Evolutionary conservation across 1,140 invertebrate genomes (phyloP).

Genomic region (Drosophila malerkotliana): DNA sequence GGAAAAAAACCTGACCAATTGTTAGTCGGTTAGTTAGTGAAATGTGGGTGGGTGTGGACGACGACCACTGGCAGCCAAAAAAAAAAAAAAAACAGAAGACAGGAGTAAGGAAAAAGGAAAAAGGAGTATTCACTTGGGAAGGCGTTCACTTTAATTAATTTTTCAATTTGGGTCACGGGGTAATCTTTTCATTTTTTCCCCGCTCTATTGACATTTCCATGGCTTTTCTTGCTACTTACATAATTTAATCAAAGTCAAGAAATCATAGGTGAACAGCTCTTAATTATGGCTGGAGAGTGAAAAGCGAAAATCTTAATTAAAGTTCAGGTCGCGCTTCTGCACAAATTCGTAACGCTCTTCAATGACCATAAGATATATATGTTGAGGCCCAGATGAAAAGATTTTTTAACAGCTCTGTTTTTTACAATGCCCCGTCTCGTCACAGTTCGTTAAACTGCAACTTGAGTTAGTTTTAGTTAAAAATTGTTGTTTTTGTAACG

Average conservation of each 20-base stretch:
- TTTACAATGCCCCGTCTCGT: constrained; percentile 20
- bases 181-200: constrained; percentile 28
- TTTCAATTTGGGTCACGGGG: constrained; percentile 67
- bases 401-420: constrained; percentile 25
- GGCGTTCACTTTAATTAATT: constrained; percentile 81
- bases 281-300: constrained; percentile 58
- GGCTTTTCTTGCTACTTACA: constrained; percentile 44
- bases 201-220: constrained; percentile 44
- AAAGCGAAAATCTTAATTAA: constrained; percentile 61
- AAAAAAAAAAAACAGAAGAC: constrained; percentile 4
- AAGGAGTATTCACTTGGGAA: constrained; percentile 11
- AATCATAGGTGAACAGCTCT: constrained; percentile 37
- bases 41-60: constrained; percentile 68
- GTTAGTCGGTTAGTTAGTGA: constrained; percentile 72
- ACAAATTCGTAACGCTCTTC: constrained; percentile 59
- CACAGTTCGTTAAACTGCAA: constrained; percentile 60
- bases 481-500: constrained; percentile 20
- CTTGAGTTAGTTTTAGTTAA: constrained; percentile 41
- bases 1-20: constrained; percentile 65
- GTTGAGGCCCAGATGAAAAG: constrained; percentile 25
- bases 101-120: constrained; percentile 25
- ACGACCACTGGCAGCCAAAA: constrained; percentile 11
- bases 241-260: constrained; percentile 63
- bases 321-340: constrained; percentile 35
- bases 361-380: constrained; percentile 58